These are phyloP conservation scores for Mastigias papua DNA, from an alignment of 30 jellyfish, hydroid and myxozoan genomes.

Conservation along the genomic window DNA sequence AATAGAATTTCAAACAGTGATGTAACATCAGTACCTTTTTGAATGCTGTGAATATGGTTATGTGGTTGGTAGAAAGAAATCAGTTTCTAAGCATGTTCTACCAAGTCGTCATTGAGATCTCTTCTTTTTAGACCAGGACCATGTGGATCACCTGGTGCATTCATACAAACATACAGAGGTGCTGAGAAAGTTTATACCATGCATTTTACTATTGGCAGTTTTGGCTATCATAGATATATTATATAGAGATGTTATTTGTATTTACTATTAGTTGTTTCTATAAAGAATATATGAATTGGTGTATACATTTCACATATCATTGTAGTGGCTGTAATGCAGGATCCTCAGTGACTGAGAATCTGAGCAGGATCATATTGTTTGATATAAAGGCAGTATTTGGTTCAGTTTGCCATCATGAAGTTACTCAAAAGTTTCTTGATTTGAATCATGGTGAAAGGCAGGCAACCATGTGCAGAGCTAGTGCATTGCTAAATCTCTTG, in stretches of 20 bases:
- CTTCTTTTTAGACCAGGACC: conserved; percentile 4
- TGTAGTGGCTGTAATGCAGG: conserved; percentile 26
- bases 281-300: neutral
- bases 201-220: neutral
- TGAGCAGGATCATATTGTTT: conserved; percentile 7
- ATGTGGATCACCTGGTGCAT: neutral
- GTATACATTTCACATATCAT: neutral
- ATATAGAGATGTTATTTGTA: too few relatives aligned
- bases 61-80: conserved; percentile 22
- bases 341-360: conserved; percentile 16
- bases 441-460: conserved; percentile 39
- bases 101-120: conserved; percentile 30
- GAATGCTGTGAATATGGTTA: conserved; percentile 2
- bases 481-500: neutral
- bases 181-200: neutral
- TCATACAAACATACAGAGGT: neutral
- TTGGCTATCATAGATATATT: neutral
- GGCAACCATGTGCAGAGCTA: neutral
- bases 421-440: conserved; percentile 12
- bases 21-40: neutral
- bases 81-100: conserved; percentile 1
- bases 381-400: conserved; percentile 39
- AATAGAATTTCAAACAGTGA: too few relatives aligned
- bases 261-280: too few relatives aligned
- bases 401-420: conserved; percentile 12